Base-by-base conservation (phyloP, 2,113 vertebrate genomes). In the Prunella fulvescens region DNA sequence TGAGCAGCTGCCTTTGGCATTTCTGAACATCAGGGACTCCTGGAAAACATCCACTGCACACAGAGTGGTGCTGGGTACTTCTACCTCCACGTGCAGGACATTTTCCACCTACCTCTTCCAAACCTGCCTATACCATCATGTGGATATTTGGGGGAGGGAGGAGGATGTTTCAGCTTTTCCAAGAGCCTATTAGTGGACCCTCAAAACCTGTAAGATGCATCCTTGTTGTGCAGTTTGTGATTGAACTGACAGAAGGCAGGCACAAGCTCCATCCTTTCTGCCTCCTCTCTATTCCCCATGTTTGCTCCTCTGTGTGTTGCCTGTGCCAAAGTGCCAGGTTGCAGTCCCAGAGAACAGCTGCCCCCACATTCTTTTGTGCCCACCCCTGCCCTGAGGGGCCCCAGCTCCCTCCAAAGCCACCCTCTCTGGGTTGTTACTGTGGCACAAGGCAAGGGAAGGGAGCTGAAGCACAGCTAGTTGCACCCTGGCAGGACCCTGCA, bases 361-460 rank as follows among this genome's bases (percentile, higher is more conserved):
- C 3, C 22, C 33, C 22, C 1, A 1, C 0, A 1, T 62, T 26
- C 25, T 80, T 70, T 70, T 45, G 35, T 45, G 35, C 28, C 13
- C 33, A 53, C 15, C 11, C 13, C 15, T 74, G 50, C 25, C 45
- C 5, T 2, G 5, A 35, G 25, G 11, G 11, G 12, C 66, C 29
- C 19, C 10, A 77, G 9, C 13, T 79, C 37, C 31, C 29, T 71
- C 29, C 71, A 90, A 35, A 82, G 13, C 47, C 33, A n/a, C 24
- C 18, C 18, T 5, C 17, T 76, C 60, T 66, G 56, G 2, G 2
- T 14, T 81, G 29, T 19, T 71, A 25, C 26, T 31, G 25, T 10
- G 16, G 37, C 26, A 66, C 40, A 48, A 77, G 64, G 58, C 60
- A 48, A 77, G 74, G 62, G 33, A 94, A 29, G 58, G 47, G 64